Base-by-base conservation (phyloP, 2,888 invertebrate species). In the Serrognathus titanus region DNA sequence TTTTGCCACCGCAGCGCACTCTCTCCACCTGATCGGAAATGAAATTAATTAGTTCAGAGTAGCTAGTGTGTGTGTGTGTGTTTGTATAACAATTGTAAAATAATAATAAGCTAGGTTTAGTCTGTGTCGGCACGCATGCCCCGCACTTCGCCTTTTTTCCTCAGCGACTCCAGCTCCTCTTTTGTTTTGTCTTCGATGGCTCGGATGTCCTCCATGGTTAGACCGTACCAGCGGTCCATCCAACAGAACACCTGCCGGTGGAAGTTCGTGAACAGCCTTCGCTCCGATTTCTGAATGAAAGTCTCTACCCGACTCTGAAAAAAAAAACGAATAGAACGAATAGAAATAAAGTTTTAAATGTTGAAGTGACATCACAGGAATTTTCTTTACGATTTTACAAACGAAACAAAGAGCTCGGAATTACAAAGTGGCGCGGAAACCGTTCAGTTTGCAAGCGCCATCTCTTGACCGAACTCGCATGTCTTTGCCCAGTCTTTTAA, bases 171-270 rank as follows among this genome's bases (percentile, higher is more conserved):
- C 68, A 99, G 82, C 77, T 97, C 95, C 74, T 90, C 87, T 79
- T 96, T 94, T 66, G 97, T 97, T 81, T 91, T 88, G 53, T 96
- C 97, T 79, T 99, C 99, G 72, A 98, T 86, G 65, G 88, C 90
- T 73, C 99, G 88, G 76, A 99, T 99, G 80, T 99, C 97, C 43
- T 89, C 92, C 96, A 99, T 97, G 65, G 96, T 97, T 79, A 98
- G 85, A 63, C 97, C 97, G 82, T 91, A 85, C 98, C 98, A 99
- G 77, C 93, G 88, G 82, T 99, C 99, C 80, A 94, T 94, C 88
- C 96, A 97, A 84, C 98, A 99, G 81, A 97, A 97, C 63, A 99
- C 94, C 88, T 99, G 97, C 83, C 98, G 91, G 83, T 99, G 98
- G 83, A 99, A 99, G 80, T 94, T 97, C 68, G 94, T 94, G 79